Conservation (phyloP, 2,888 invertebrate species). For the Linnaemya tessellans region DNA sequence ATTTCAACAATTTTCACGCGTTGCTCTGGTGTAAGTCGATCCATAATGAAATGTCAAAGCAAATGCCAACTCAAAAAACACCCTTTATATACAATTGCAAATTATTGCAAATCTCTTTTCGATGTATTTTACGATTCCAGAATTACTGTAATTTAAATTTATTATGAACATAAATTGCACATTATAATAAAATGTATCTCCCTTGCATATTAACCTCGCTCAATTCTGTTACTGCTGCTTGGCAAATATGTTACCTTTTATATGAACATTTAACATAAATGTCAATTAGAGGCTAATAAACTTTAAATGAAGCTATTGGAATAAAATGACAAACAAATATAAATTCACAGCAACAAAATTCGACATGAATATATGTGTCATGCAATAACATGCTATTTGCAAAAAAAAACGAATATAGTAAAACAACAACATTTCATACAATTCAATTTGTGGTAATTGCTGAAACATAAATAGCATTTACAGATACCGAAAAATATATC, state of each 20-base stretch:
- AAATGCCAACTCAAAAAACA: too few species aligned
- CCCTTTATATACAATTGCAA: background rate
- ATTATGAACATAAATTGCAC: background rate
- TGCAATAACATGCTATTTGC: constrained; percentile 9
- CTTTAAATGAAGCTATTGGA: background rate
- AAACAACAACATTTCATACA: background rate
- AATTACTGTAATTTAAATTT: background rate
- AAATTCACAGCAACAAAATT: constrained; percentile 1
- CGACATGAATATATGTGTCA: constrained; percentile 6
- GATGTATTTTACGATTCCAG: background rate
- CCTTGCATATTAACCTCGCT: background rate
- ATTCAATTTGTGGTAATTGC: constrained; percentile 51
- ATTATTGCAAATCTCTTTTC: background rate
- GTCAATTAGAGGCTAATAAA: background rate
- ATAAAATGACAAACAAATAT: background rate
- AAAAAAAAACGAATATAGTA: background rate
- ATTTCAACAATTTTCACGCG: too few species aligned
- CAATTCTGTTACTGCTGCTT: background rate
- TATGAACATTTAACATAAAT: background rate
- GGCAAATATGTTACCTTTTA: background rate
- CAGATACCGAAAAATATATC: background rate
- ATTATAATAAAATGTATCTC: background rate
- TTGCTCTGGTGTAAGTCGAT: too few species aligned
- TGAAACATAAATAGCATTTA: constrained; percentile 3
- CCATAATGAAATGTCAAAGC: too few species aligned